These are phyloP conservation scores for Actinostola sp. DNA, from an alignment of 92 coral and sea anemone genomes.

Conservation along the genomic window DNA sequence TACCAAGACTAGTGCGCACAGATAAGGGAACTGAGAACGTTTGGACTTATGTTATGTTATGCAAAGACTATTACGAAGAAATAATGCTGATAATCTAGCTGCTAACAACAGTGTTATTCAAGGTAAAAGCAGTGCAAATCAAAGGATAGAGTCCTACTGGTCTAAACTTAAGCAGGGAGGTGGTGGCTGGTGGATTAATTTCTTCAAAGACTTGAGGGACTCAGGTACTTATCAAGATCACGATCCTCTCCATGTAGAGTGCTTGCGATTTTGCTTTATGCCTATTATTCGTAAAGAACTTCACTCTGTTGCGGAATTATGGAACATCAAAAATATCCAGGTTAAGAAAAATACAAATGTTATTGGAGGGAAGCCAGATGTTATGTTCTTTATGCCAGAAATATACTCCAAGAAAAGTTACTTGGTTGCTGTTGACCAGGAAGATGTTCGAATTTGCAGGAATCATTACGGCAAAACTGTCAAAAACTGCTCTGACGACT, in stretches of 20 bases:
- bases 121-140: conserved; percentile 55
- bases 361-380: conserved; percentile 25
- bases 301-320: conserved; percentile 50
- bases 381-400: conserved; percentile 43
- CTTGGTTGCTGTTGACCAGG: neutral
- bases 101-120: conserved; percentile 42
- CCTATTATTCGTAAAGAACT: conserved; percentile 32
- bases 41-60: conserved; percentile 27
- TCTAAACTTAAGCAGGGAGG: conserved; percentile 42
- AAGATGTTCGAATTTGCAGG: neutral
- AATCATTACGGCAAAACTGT: no score
- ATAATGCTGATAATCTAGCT: conserved; percentile 35
- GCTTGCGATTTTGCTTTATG: conserved; percentile 53
- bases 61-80: conserved; percentile 53
- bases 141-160: conserved; percentile 54
- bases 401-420: neutral
- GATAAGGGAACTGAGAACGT: conserved; percentile 65
- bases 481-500: no score
- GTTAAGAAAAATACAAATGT: neutral
- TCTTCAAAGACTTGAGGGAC: conserved; percentile 55
- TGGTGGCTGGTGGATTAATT: conserved; percentile 59
- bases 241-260: conserved; percentile 15
- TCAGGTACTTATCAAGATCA: conserved; percentile 19
- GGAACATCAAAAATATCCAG: conserved; percentile 23
- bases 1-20: conserved; percentile 48